A percentile compares a stretch with the other conserved stretches of the same genome.
Conservation (phyloP, 1,140 invertebrate species). For the Kradibia gibbosae region DNA sequence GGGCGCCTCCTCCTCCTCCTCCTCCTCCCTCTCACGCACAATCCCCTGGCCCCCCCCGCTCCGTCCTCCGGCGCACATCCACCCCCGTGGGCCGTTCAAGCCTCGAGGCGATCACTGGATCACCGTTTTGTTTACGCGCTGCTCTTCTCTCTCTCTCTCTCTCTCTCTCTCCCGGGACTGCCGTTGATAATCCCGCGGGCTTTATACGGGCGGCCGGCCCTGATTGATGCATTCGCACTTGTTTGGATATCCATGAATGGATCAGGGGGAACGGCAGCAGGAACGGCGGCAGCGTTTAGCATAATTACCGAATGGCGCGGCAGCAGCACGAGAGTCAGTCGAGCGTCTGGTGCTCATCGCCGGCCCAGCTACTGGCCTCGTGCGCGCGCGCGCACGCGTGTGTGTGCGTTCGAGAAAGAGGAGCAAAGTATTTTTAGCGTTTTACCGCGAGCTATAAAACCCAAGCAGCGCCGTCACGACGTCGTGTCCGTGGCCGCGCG, state of each 20-base stretch:
- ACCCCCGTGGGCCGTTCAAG: neutral
- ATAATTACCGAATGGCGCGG: slow-evolving; percentile 45
- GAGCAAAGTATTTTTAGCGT: slow-evolving; percentile 50
- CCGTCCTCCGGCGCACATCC: neutral
- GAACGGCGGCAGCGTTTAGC: slow-evolving; percentile 41
- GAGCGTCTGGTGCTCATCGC: slow-evolving; percentile 5
- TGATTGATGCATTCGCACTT: slow-evolving; percentile 42
- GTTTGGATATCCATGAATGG: slow-evolving; percentile 40
- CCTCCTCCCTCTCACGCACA: neutral
- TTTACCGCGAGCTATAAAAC: slow-evolving; percentile 52
- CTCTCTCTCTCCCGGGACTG: neutral
- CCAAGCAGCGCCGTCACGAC: slow-evolving; percentile 12
- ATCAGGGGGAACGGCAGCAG: neutral
- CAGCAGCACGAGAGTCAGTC: slow-evolving; percentile 36
- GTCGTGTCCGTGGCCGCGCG: no score
- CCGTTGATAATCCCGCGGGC: neutral
- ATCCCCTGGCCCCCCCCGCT: no score
- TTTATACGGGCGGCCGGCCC: neutral
- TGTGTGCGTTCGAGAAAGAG: slow-evolving; percentile 43
- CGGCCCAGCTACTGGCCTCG: neutral
- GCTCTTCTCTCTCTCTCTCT: no score
- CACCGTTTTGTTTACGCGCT: slow-evolving; percentile 28
- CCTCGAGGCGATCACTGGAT: slow-evolving; percentile 38
- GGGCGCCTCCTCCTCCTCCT: neutral
- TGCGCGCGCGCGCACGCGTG: no score